Evolutionary conservation across 1,140 invertebrate genomes (phyloP), one percentile per base, ranked within the genome.

Genomic region (Diachasma alloeum): DNA sequence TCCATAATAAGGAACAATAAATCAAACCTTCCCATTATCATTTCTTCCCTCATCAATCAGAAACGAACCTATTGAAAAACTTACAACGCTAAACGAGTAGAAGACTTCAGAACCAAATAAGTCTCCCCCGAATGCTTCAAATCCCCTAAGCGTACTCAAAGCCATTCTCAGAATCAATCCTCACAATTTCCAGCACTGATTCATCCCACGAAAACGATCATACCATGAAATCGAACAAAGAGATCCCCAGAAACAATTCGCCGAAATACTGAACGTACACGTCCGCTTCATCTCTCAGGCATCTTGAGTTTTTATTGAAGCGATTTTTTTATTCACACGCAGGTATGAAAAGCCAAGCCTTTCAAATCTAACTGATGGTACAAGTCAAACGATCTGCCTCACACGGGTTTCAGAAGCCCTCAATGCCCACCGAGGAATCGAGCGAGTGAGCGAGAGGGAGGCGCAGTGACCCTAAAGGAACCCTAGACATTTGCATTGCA

Each of bases 351-450:
- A 46, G 42, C n/a, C 48, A 72, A 48, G 44, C 69, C 69, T 48
- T 46, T 44, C 42, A 72, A 72, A 44, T 72, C 19, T 19, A 70
- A 70, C 67, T 70, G 67, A 46, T 72, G 39, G 69, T 42, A 26
- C 44, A 69, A 67, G 66, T 39, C 66, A 44, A 44, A 70, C 68
- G 68, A 70, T 70, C 42, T 46, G 22, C 44, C 69, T 68, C 56
- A 73, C 72, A 68, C 70, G 70, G 73, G 74, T 75, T 76, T 69
- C 69, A 76, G 70, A 73, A 75, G 70, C 44, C 70, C 74, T 66
- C 24, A 53, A 44, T 59, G 66, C 44, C 44, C 42, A 59, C 66
- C 66, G n/a, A 26, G 5, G 59, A 26, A 63, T 63, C 17, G 22
- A n/a, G 6, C 39, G 74, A 69, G 36, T 31, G 10, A 13, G 44